Conservation (phyloP, 2,113 vertebrate genomes). For the Antennarius striatus region DNA sequence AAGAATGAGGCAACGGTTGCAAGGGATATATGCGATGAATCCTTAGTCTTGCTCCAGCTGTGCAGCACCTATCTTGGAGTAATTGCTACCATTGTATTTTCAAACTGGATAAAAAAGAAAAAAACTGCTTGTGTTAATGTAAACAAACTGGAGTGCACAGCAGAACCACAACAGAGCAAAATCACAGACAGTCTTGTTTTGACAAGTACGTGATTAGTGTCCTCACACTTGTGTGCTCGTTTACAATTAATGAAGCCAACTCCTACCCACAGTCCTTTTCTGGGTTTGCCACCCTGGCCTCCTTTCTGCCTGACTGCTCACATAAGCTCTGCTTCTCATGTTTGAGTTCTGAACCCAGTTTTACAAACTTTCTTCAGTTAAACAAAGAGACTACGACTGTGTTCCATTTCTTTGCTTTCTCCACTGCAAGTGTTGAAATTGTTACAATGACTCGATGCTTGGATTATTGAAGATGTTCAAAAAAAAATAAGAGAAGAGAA, state of each 20-base stretch:
- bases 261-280: slow-evolving; percentile 54
- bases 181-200: slow-evolving; percentile 67
- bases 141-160: slow-evolving; percentile 76
- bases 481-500: slow-evolving; percentile 22
- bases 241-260: slow-evolving; percentile 66
- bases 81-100: slow-evolving; percentile 88
- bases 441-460: slow-evolving; percentile 66
- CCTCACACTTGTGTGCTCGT: slow-evolving; percentile 50
- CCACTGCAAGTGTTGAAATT: slow-evolving; percentile 73
- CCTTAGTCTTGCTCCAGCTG: slow-evolving; percentile 86
- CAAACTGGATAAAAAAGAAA: slow-evolving; percentile 65
- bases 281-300: slow-evolving; percentile 26
- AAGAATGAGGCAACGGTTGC: slow-evolving; percentile 62
- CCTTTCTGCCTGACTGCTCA: slow-evolving; percentile 43
- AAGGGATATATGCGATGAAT: slow-evolving; percentile 81
- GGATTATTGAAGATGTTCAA: slow-evolving; percentile 60
- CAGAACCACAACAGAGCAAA: slow-evolving; percentile 30
- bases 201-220: slow-evolving; percentile 71
- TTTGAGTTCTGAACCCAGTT: slow-evolving; percentile 65
- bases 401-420: slow-evolving; percentile 68
- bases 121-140: slow-evolving; percentile 85
- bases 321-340: slow-evolving; percentile 61
- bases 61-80: slow-evolving; percentile 76
- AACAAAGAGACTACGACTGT: slow-evolving; percentile 68
- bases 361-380: slow-evolving; percentile 75